These are phyloP conservation scores for Hylia prasina DNA, from an alignment of 2,113 vertebrate species.

Conservation along the genomic window DNA sequence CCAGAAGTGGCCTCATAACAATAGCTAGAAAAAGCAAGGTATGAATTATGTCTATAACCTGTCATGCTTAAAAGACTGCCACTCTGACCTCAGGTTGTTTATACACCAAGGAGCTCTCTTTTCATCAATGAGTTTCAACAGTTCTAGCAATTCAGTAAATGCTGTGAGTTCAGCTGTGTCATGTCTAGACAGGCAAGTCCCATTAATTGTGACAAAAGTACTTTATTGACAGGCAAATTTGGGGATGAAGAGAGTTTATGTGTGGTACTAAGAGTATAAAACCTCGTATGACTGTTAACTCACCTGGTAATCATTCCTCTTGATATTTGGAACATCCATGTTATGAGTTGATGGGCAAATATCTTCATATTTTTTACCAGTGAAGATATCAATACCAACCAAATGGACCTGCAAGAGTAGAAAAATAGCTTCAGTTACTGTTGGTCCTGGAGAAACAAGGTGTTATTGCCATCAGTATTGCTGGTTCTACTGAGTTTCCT, in stretches of 20 bases:
- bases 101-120: neutral
- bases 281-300: neutral
- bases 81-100: neutral
- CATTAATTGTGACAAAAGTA: neutral
- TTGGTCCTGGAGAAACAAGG: neutral
- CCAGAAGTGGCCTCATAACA: neutral
- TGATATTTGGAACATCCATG: conserved; percentile 98
- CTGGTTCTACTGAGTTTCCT: neutral
- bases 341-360: conserved; percentile 99
- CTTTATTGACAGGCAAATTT: neutral
- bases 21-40: neutral
- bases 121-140: accelerated
- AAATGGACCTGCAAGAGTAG: conserved; percentile 83
- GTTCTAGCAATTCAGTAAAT: neutral
- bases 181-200: neutral
- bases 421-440: neutral
- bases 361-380: conserved; percentile 97
- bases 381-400: conserved; percentile 98
- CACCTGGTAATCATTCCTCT: conserved; percentile 95
- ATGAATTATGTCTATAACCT: neutral
- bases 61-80: neutral
- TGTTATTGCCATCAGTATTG: neutral
- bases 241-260: neutral
- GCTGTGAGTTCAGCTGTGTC: neutral
- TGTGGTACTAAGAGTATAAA: neutral